Evolutionary conservation across 2,888 invertebrate species (phyloP), one percentile per base, ranked within the genome.

Genomic region (Brachynemurus nebulosus): DNA sequence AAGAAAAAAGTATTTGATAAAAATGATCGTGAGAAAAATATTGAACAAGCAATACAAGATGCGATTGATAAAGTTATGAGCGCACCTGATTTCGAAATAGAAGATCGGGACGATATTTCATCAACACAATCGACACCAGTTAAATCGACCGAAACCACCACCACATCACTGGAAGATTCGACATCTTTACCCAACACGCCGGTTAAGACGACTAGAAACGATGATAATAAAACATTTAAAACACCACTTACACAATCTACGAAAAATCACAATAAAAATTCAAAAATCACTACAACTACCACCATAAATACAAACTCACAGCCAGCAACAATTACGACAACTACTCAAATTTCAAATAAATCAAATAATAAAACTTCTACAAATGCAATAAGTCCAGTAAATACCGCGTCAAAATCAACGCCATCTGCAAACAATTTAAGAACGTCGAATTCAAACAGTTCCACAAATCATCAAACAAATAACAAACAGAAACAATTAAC

Each of bases 21-120:
- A 54, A 50, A 7, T 44, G 51, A 2, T 61, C 56, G 41, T 46
- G 52, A 3, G 62, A 56, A 11, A 59, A 57, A 34, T 47, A 52
- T 20, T 27, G 48, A 9, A 47, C 30, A 3, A 34, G 35, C 50
- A 27, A 48, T 47, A 45, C 19, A 38, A 21, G 38, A 35, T 23
- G 30, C 20, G 21, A 23, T 40, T 39, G 21, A 35, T 16, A 30
- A 50, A 43, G 33, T 42, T 23, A 45, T 35, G 9, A 27, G 18
- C 17, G 5, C 19, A 16, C 14, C 17, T 41, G n/a, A n/a, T n/a
- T n/a, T 44, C n/a, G 30, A 46, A 43, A 36, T 47, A 47, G 17
- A 36, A 42, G 1, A 44, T 41, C 1, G 38, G 50, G n/a, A 40
- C 37, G 1, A 48, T 52, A n/a, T 4, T 12, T 30, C 30, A 11